Evolutionary conservation across 2,797 vertebrate species (phyloP), one percentile per base, ranked within the genome.

Genomic region (Microctenopoma lineatum): DNA sequence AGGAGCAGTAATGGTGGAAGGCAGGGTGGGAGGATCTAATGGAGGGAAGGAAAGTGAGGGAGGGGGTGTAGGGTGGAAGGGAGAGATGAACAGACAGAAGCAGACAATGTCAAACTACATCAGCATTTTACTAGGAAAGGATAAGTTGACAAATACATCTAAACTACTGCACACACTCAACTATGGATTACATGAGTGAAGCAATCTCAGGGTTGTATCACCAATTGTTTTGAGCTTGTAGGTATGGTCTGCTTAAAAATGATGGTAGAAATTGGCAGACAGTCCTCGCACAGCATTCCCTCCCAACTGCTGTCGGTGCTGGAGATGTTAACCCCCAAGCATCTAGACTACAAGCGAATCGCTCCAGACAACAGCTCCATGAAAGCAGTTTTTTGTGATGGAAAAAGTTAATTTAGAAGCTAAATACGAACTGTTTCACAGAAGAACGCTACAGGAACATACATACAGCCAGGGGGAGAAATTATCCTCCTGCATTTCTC

Each of bases 11-110:
- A 95, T 91, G 93, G 97, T 95, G 91, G 93, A 92, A 87, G 95
- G 95, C 92, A 96, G 96, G 94, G 96, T 95, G 94, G 97, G 97
- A 96, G 98, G 97, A 96, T 99, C 98, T 99, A 97, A 96, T 96
- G 96, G 88, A 95, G 94, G 95, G 92, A 93, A 92, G 92, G 93
- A 93, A 93, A 93, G 92, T 89, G 92, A 93, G 92, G 91, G 88
- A 21, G 1, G 94, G 75, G 73, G 74, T 57, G 84, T 83, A 84
- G 80, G 77, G 67, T 71, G 66, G 74, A 74, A 48, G 70, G 79
- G 79, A 95, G 93, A 94, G 91, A 95, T 94, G 95, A 91, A 97
- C 94, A 97, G 95, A 97, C 93, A 96, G 94, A 96, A 94, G 95
- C 94, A 97, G 87, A 97, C 93, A 96, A 95, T 94, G 95, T 98